A percentile compares a stretch with the other conserved stretches of the same genome.
Conservation (phyloP, 1,140 invertebrate genomes). For the Orchestia grillus region DNA sequence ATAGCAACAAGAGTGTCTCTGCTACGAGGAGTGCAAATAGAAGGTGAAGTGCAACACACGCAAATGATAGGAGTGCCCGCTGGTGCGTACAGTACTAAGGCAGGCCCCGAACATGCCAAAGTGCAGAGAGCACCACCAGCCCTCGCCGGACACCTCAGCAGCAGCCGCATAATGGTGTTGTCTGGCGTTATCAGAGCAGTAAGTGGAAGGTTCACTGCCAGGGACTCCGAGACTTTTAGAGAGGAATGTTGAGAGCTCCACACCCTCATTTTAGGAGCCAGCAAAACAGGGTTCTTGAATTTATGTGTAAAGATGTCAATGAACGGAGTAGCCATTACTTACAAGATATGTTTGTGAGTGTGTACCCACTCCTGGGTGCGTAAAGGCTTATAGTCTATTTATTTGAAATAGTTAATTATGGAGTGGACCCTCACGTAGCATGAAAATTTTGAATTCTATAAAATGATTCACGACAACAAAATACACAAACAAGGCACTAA, state of each 20-base stretch:
- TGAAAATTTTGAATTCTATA: background rate
- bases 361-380: background rate
- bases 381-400: background rate
- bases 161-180: constrained; percentile 18
- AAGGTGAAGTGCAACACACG: background rate
- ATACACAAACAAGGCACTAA: background rate
- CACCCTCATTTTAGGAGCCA: constrained; percentile 51
- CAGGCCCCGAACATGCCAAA: background rate
- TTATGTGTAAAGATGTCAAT: constrained; percentile 51
- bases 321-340: background rate
- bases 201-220: constrained; percentile 19
- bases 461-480: background rate
- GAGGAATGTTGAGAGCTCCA: constrained; percentile 37
- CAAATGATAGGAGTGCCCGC: background rate
- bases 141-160: background rate
- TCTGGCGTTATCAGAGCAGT: constrained; percentile 35
- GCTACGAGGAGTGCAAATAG: too few species aligned
- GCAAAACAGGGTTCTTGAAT: constrained; percentile 36
- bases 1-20: background rate
- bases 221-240: constrained; percentile 31
- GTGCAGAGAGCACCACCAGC: background rate
- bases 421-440: background rate
- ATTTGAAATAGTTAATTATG: background rate
- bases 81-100: background rate
- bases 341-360: background rate